These are phyloP conservation scores for Mormyrops boulengeri DNA, from an alignment of 2,797 vertebrate species.

Conservation along the genomic window DNA sequence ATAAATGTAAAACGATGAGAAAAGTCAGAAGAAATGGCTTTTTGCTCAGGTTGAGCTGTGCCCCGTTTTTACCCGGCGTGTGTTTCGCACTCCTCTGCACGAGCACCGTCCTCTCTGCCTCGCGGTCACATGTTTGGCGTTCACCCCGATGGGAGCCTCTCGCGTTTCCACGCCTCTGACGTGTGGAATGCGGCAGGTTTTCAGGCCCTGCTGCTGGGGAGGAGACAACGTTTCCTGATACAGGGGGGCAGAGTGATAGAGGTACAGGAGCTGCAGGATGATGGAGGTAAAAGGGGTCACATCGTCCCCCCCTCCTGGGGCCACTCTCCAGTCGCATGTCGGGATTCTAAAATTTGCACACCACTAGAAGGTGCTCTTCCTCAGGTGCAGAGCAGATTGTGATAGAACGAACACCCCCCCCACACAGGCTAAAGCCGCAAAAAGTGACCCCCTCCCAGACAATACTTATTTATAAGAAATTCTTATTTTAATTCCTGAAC, in stretches of 20 bases:
- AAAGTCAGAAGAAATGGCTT: not conserved
- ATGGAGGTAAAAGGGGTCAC: slow-evolving; percentile 17
- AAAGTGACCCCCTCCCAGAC: not conserved
- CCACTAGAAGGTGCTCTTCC: not conserved
- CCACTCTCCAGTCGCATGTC: not conserved
- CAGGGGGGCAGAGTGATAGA: slow-evolving; percentile 23
- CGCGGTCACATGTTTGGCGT: no score
- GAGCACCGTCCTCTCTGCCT: no score
- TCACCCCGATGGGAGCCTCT: not conserved
- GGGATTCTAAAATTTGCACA: not conserved
- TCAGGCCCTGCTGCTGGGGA: not conserved
- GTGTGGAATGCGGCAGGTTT: slow-evolving; percentile 14
- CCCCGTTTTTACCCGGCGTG: no score
- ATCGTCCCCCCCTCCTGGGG: not conserved
- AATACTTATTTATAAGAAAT: not conserved
- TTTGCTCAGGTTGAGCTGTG: no score
- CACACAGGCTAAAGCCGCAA: not conserved
- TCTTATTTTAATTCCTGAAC: not conserved
- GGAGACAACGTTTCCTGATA: slow-evolving; percentile 19
- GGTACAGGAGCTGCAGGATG: slow-evolving; percentile 7
- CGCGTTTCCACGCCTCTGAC: not conserved
- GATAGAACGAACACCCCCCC: not conserved
- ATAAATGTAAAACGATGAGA: not conserved
- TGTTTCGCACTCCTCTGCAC: no score
- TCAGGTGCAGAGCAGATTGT: not conserved